Base-by-base conservation (phyloP, 2,113 vertebrate species). In the Miniopterus natalensis region DNA sequence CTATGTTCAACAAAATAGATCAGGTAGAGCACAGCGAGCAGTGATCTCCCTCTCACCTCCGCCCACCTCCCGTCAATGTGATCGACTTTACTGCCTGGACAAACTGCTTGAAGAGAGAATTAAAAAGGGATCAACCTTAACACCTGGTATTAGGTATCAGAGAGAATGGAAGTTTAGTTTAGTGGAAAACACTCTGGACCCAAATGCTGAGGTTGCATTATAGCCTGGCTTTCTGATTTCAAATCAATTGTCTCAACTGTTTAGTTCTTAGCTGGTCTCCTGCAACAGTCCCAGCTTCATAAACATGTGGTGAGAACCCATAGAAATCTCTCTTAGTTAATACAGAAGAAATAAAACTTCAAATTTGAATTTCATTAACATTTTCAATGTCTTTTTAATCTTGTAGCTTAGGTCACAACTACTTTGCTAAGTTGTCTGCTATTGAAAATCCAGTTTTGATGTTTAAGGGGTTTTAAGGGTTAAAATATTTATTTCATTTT, bases 351-450 rank as follows among this genome's bases (percentile, higher is more conserved):
- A 53, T 51, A 31, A 84, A 80, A 61, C 27, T 77, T 81, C 63
- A 71, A 17, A 40, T 66, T 42, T 57, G 78, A 95, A 90, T 47
- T 90, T 18, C 65, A 21, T 88, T 71, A 53, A 31, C 55, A 96
- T n/a, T 83, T 47, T 79, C 8, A 84, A 53, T 55, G 51, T 13
- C 10, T 73, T 83, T 92, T 66, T 12, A 53, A 11, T 53, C 31
- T 59, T 57, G 7, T 10, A 78, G 20, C 7, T 47, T 90, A 29
- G 23, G 18, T 66, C 45, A 40, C 57, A 77, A 71, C 3, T 25
- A 61, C 14, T 70, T 90, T 68, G 66, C 53, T 71, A 53, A 40
- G 10, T 57, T 75, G 31, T 88, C 88, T 92, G 23, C 18, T 77
- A 80, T 21, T 61, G 66, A 89, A 88, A 70, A 81, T 71, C 5